Base-by-base conservation (phyloP, 2,797 vertebrate species). In the Rhabdomys pumilio region DNA sequence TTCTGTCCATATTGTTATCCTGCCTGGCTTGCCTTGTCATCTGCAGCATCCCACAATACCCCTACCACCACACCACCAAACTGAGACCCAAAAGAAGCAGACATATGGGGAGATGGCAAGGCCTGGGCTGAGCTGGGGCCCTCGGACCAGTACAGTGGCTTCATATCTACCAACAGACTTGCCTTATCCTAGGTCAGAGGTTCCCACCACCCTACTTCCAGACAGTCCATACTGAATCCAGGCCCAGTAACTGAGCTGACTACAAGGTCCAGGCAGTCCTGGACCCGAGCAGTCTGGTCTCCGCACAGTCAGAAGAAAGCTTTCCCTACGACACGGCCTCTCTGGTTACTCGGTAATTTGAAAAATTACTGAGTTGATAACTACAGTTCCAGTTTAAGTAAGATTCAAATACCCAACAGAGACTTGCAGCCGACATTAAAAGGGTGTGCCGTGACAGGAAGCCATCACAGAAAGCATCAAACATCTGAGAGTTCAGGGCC, bases 391-490 rank as follows among this genome's bases (percentile, higher is more conserved):
- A 72, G 63, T 34, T 87, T 88, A 86, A 93, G 85, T 84, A 75
- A 94, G 63, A 89, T 65, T 92, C 91, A 90, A 96, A 94, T 91
- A 85, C 79, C 91, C 95, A 81, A 0, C 3, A 12, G 93, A 93
- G 93, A 79, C 87, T 41, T 15, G 44, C 73, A 12, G 84, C 11
- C 19, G 19, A 81, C n/a, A 61, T 59, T 15, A 41, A 75, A 47
- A 44, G 61, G 67, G 19, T 3, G 0, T 0, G 63, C 31, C 9
- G 57, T 34, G 15, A 20, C 67, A 29, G 24, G n/a, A 41, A 67
- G 29, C 88, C 9, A 7, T 53, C 3, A 0, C 0, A 53, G 83
- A 53, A 61, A 73, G 86, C 44, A 6, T 29, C 76, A 3, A 44
- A 86, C 95, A 50, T 73, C 76, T 41, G 89, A 86, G 61, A 22